Evolutionary conservation across 2,888 invertebrate genomes (phyloP), one percentile per base, ranked within the genome.

Genomic region (Micoletzkya japonica): DNA sequence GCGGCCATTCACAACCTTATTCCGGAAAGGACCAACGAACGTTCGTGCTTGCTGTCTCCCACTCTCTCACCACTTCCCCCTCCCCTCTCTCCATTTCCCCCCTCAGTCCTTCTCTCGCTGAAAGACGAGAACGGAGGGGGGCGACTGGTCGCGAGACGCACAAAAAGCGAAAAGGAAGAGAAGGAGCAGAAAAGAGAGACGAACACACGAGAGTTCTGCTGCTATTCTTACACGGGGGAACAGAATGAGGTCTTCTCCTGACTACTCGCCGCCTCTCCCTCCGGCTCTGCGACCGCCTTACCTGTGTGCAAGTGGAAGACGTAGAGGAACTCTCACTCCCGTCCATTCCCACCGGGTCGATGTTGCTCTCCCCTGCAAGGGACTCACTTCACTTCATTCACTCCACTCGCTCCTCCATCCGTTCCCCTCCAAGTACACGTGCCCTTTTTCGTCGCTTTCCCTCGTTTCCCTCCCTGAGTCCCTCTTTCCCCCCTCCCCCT

Each of bases 271-370:
- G n/a, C 17, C 17, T 30, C 10, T 4, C 17, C 24, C 28, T 10
- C 37, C 10, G 59, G 26, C 57, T 10, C 26, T 20, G 32, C 34
- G 32, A 28, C 32, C 32, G 32, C 10, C 10, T 73, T 74, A 81
- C 82, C 76, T 82, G 82, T 49, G 81, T 81, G 70, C 81, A 80
- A 50, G 81, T 77, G 32, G 83, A 84, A 17, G 83, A 84, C 24
- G 81, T 76, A 20, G 79, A 81, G 26, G 83, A 82, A 39, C 82
- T 80, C 68, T 84, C 83, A 72, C 81, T 82, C 59, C 76, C 81
- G 56, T 82, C 83, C 66, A 79, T 75, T 32, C 81, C 81, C 58
- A 81, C 75, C 34, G 77, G 75, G 61, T 82, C 81, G 70, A 81
- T 78, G 73, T 76, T 76, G 28, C 36, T 36, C 36, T 66, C 64